Evolutionary conservation across 1,140 invertebrate species (phyloP).

Genomic region (Drosophila equinoxialis): DNA sequence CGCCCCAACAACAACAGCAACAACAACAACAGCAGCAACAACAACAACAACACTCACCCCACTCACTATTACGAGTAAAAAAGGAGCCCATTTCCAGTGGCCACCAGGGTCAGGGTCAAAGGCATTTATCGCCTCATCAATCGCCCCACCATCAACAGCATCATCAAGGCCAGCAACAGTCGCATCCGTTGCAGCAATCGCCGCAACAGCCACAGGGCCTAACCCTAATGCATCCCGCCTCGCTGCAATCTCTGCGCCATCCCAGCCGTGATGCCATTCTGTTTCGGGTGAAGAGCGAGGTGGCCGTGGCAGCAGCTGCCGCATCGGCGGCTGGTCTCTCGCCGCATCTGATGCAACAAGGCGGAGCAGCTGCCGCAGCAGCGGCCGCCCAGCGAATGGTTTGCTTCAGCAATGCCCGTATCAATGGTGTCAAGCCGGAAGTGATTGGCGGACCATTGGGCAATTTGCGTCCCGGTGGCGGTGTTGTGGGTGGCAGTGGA

Average conservation of each 20-base stretch:
- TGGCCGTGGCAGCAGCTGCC: conserved; percentile 55
- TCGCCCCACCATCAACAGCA: conserved; percentile 60
- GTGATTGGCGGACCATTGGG: conserved; percentile 88
- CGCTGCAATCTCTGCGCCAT: conserved; percentile 76
- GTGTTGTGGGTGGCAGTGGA: conserved; percentile 17
- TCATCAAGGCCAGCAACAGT: conserved; percentile 62
- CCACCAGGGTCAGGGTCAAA: conserved; percentile 53
- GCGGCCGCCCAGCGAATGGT: conserved; percentile 84
- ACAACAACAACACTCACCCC: conserved; percentile 82
- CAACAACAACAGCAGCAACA: conserved; percentile 76
- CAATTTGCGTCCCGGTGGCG: conserved; percentile 84
- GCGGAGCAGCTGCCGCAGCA: conserved; percentile 70
- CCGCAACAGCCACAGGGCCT: conserved; percentile 65
- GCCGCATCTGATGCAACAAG: conserved; percentile 72
- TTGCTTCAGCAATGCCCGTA: conserved; percentile 86
- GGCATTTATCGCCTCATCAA: conserved; percentile 64
- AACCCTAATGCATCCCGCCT: conserved; percentile 75
- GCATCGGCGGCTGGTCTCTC: conserved; percentile 59
- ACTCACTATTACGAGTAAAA: conserved; percentile 83
- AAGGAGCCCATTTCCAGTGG: conserved; percentile 83
- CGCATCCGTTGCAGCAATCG: conserved; percentile 67
- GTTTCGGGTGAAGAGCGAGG: conserved; percentile 82
- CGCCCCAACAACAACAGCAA: conserved; percentile 83
- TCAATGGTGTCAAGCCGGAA: conserved; percentile 90
- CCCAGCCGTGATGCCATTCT: conserved; percentile 77